A percentile compares a stretch with the other conserved stretches of the same genome.
These are phyloP conservation scores for Alfaro cultratus DNA, from an alignment of 2,797 vertebrate genomes.

Conservation along the genomic window DNA sequence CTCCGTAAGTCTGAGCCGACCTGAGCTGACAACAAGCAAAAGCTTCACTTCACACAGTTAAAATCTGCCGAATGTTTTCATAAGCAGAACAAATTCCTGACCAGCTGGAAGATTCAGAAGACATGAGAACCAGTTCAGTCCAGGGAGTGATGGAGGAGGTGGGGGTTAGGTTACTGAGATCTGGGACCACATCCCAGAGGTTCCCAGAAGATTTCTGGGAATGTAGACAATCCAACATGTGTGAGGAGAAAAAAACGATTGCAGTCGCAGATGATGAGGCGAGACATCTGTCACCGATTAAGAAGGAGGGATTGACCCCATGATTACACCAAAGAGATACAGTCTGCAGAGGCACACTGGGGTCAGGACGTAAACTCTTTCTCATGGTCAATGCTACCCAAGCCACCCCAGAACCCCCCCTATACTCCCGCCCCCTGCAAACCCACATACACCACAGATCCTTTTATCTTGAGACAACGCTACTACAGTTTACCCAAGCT, in stretches of 20 bases:
- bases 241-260: constrained; percentile 21
- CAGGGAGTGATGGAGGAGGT: constrained; percentile 43
- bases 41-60: constrained; percentile 29
- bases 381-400: constrained; percentile 47
- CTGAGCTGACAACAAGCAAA: constrained; percentile 29
- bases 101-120: constrained; percentile 37
- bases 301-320: constrained; percentile 49
- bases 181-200: constrained; percentile 70
- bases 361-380: constrained; percentile 53
- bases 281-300: constrained; percentile 71
- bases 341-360: constrained; percentile 28
- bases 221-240: constrained; percentile 45
- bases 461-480: constrained; percentile 32
- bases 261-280: constrained; percentile 23
- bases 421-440: neutral
- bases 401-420: neutral
- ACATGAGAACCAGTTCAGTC: constrained; percentile 39
- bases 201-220: constrained; percentile 64
- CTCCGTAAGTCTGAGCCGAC: constrained; percentile 26
- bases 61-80: constrained; percentile 54
- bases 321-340: constrained; percentile 37
- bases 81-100: constrained; percentile 39
- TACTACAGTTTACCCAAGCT: constrained; percentile 42
- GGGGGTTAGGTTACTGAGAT: constrained; percentile 44
- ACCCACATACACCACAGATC: neutral